Evolutionary conservation across 1,140 invertebrate genomes (phyloP), one percentile per base, ranked within the genome.

Genomic region (Hycleus phaleratus): DNA sequence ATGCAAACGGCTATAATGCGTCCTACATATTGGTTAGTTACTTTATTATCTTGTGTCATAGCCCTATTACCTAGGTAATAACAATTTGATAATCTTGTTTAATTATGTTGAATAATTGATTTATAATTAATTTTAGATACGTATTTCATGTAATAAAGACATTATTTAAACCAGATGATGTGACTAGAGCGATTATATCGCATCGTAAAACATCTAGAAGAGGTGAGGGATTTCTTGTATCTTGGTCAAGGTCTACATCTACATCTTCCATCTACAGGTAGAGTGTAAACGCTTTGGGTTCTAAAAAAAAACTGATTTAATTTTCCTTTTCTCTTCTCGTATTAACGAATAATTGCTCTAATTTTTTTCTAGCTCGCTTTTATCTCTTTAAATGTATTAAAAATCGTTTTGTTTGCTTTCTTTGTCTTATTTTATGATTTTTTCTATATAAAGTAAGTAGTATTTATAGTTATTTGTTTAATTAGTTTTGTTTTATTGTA

Each of bases 11-110:
- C 89, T 24, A 79, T 95, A 61, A 74, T 72, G 38, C 84, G 87
- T 55, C 80, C 84, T 3, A 77, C 83, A 8, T 93, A 91, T 79
- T 95, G 91, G 86, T 78, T 92, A 18, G 82, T 87, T 38, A 81
- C 93, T 38, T 56, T 88, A 38, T 71, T 96, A 44, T 84, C 87
- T 43, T 81, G 85, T 32, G 83, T 93, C 18, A 74, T 90, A 24
- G 86, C 91, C 45, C 76, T 95, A 32, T 74, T 93, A 61, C 94
- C 93, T 40, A 89, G 93, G 93, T 95, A 81, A 75, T 61, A 39
- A 10, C 4, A 38, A 12, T 12, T 51, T 51, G 6, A 7, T 7
- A 39, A 39, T 39, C 6, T 7, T 39, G 10, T 39, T 39, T 39
- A 39, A 7, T 39, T 39, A 32, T 18, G 18, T 18, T 18, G 18